phyloP scores from a whole-genome alignment of 2,113 vertebrate genomes.

The Parus major region DNA sequence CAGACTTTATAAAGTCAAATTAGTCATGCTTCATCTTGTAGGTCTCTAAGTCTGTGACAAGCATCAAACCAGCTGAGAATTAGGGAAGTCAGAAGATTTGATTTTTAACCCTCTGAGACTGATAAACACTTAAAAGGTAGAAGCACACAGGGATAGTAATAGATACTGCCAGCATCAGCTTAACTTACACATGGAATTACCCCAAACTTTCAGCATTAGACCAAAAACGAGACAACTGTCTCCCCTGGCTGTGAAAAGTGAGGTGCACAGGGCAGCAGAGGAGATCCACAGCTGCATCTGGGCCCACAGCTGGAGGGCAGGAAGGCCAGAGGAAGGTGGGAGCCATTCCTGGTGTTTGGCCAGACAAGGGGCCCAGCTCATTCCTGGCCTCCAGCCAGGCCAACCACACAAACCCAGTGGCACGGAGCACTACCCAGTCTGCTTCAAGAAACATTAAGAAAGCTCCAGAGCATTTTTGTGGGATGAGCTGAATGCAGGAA shows the following conservation, averaged over 20 bases:
- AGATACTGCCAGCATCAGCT: not conserved
- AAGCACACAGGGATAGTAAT: not conserved
- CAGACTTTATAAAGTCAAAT: constrained; percentile 18
- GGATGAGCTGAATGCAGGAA: constrained; percentile 7
- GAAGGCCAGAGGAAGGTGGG: not conserved
- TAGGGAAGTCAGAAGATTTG: not conserved
- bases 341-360: not conserved
- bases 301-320: constrained; percentile 6
- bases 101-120: constrained; percentile 13
- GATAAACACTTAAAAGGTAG: not conserved
- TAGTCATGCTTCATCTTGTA: constrained; percentile 20
- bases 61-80: constrained; percentile 8
- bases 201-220: not conserved
- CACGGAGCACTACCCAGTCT: not conserved
- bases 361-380: not conserved
- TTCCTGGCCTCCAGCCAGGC: not conserved
- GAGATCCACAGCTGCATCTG: not conserved
- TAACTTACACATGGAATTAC: not conserved
- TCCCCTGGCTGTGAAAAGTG: rapidly evolving
- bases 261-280: not conserved
- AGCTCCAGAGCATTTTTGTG: constrained; percentile 37
- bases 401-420: not conserved
- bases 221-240: not conserved
- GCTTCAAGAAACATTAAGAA: constrained; percentile 18
- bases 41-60: not conserved